Base-by-base conservation (phyloP, 2,888 invertebrate genomes). In the Lutraria lutraria region DNA sequence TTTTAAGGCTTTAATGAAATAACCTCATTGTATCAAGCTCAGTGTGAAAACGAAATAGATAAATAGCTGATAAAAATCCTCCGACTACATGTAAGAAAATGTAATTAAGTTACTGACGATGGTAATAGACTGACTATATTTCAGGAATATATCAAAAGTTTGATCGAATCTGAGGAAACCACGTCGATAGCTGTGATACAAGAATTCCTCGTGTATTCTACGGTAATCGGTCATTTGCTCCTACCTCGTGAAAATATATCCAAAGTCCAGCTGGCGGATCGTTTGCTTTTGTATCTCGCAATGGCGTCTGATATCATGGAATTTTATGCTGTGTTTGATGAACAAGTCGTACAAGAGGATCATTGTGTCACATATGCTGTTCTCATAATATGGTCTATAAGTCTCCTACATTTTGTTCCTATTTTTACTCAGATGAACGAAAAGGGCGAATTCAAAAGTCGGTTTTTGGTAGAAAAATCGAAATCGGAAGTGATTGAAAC, bases 231-330 rank as follows among this genome's bases (percentile, higher is more conserved):
- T 56, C 86, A 93, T 16, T 93, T 92, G 92, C 79, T 89, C 25
- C 60, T 92, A 72, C 94, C 93, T 19, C 90, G 93, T 43, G 90
- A 92, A 12, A 87, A 92, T 34, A 93, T 96, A 56, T 95, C 95
- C 19, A 92, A 96, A 8, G 95, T 95, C 93, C 95, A 72, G 93
- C 91, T 94, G n/a, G 91, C 94, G 25, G 91, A 96, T 90, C 93
- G 96, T 12, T 92, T 96, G 54, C 92, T 96, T 53, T 95, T 95
- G 87, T 96, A 96, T 91, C 93, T 96, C 19, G 96, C 95, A 34
- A 95, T 96, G 90, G 96, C 96, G 0, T 95, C 95, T 4, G 95
- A 94, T 81, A 94, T 94, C 80, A 93, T 94, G 92, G 95, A 95
- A 87, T 82, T 95, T 53, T 92, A 94, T 60, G 93, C 93, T 15